Conservation (phyloP, 2,888 invertebrate species). For the Cyrtodaria siliqua region DNA sequence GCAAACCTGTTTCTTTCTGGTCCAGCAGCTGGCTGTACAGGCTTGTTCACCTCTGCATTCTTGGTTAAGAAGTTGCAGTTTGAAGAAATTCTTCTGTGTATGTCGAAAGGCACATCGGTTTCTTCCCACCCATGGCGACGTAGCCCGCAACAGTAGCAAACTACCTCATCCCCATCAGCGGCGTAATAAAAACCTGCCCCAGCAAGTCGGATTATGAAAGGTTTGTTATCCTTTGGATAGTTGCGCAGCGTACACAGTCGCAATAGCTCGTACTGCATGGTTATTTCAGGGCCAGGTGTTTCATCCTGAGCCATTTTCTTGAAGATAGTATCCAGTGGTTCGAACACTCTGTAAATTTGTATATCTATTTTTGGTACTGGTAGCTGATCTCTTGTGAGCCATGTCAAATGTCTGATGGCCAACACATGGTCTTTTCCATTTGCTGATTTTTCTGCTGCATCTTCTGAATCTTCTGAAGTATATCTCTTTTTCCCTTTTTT, state of each 20-base stretch:
- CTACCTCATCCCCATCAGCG: conserved; percentile 50
- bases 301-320: conserved; percentile 32
- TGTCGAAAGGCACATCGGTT: conserved; percentile 38
- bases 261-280: conserved; percentile 56
- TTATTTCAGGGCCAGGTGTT: conserved; percentile 30
- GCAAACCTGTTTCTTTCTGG: conserved; percentile 1
- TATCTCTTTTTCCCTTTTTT: too few relatives aligned
- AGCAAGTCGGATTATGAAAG: conserved; percentile 41
- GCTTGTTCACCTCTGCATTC: conserved; percentile 39
- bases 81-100: conserved; percentile 40
- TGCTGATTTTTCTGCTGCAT: too few relatives aligned
- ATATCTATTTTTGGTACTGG: conserved; percentile 36
- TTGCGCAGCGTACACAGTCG: conserved; percentile 51
- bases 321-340: conserved; percentile 33
- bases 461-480: too few relatives aligned
- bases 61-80: conserved; percentile 48
- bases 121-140: conserved; percentile 41
- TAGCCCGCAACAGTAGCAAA: conserved; percentile 57
- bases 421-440: too few relatives aligned
- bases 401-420: too few relatives aligned
- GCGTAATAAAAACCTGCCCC: conserved; percentile 55
- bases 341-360: conserved; percentile 8
- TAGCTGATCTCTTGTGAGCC: conserved; percentile 8
- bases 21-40: conserved; percentile 12
- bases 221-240: conserved; percentile 53